Base-by-base conservation (phyloP, 1,140 invertebrate genomes). In the Cyclina sinensis region DNA sequence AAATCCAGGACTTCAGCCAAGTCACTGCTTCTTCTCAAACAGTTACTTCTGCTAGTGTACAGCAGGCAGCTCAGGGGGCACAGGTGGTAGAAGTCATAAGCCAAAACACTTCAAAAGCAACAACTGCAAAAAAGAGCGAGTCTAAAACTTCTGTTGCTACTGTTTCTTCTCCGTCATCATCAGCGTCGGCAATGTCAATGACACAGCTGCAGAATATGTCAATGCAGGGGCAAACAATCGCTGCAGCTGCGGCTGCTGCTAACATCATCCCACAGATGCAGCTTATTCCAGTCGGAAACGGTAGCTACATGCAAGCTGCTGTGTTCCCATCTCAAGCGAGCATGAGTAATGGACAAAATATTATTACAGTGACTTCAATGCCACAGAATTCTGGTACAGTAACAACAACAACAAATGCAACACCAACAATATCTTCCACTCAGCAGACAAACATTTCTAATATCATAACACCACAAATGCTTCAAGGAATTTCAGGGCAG, bases 221-320 rank as follows among this genome's bases (percentile, higher is more conserved):
- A 37, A 88, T 82, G 79, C 86, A 88, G 39, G 79, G 80, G 24
- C 86, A 88, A 54, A 88, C 86, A 82, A 88, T 88, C 2, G 86
- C 86, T 16, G 86, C 86, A 16, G 86, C 86, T 21, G 86, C 86
- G 18, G 86, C 86, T 21, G 86, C 86, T 74, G 86, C 86, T 11
- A 88, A 88, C 35, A 88, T 88, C 18, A 88, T 88, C 32, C 86
- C 86, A 37, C 86, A 88, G 51, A 74, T 88, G 68, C 86, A 82
- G 65, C 43, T 88, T 5, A 88, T 88, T 59, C 86, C 78, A 5
- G 62, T 88, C 24, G 86, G 86, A 1, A 78, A 78, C n/a, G 85
- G 85, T 16, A 87, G 46, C 32, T 87, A 79, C 43, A 80, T 87
- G 76, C 85, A 87, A 70, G 85, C 76, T 1, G 39, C 39, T 5